A percentile compares a stretch with the other conserved stretches of the same genome.
These are phyloP conservation scores for Gadopsis marmoratus DNA, from an alignment of 2,797 vertebrate genomes.

Conservation along the genomic window DNA sequence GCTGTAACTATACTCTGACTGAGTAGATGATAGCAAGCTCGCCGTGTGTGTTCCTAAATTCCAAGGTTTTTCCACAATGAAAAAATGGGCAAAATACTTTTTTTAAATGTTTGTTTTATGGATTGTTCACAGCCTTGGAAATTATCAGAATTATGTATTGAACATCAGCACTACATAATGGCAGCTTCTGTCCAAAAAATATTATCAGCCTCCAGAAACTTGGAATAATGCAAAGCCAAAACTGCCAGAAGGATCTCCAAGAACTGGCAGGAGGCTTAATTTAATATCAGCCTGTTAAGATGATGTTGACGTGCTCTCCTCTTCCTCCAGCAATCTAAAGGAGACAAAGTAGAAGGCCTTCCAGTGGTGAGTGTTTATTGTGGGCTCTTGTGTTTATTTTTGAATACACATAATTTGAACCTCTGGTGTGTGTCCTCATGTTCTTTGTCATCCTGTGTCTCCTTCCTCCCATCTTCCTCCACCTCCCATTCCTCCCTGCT, in stretches of 20 bases:
- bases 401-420: not conserved
- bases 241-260: not conserved
- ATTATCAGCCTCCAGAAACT: not conserved
- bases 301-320: slow-evolving; percentile 7
- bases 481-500: not conserved
- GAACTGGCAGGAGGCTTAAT: not conserved
- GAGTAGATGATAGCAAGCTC: not conserved
- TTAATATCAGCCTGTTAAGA: not conserved
- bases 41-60: not conserved
- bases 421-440: too few relatives aligned
- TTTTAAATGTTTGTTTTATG: not conserved
- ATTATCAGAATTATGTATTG: not conserved
- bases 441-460: not conserved
- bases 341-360: slow-evolving; percentile 63
- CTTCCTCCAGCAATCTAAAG: slow-evolving; percentile 58
- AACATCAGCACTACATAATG: not conserved
- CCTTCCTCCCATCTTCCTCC: not conserved
- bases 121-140: not conserved
- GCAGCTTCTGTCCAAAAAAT: not conserved
- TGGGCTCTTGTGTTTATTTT: not conserved
- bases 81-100: too few relatives aligned
- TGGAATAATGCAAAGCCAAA: not conserved
- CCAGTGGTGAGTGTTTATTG: slow-evolving; percentile 61
- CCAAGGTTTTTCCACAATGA: not conserved
- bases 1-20: not conserved